These are phyloP conservation scores for Vannuccia rotundouncinata DNA, from an alignment of 2,888 invertebrate species.

Conservation along the genomic window DNA sequence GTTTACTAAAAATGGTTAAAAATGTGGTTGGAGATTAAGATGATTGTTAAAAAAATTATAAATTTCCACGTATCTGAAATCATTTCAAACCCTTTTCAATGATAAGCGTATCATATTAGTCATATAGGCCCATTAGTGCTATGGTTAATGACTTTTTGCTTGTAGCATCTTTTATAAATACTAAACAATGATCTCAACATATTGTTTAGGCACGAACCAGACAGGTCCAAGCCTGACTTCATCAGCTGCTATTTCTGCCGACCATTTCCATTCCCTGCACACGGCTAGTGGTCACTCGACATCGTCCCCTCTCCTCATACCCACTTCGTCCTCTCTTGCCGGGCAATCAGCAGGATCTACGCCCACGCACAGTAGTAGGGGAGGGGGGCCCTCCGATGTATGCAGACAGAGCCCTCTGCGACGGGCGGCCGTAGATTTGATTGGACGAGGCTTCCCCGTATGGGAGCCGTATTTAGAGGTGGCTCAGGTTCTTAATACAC, in stretches of 20 bases:
- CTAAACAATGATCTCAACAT: too few relatives aligned
- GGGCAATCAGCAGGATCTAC: slow-evolving; percentile 65
- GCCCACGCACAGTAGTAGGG: slow-evolving; percentile 71
- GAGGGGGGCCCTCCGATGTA: neutral
- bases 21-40: too few relatives aligned
- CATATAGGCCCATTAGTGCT: too few relatives aligned
- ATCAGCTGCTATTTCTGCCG: neutral
- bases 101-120: too few relatives aligned
- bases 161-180: too few relatives aligned
- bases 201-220: too few relatives aligned
- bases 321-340: neutral
- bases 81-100: too few relatives aligned
- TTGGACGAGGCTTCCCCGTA: slow-evolving; percentile 92
- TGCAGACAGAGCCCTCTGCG: slow-evolving; percentile 55
- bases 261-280: neutral
- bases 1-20: too few relatives aligned
- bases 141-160: too few relatives aligned
- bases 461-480: slow-evolving; percentile 97
- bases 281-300: neutral
- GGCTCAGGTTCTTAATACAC: slow-evolving; percentile 4
- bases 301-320: neutral
- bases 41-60: too few relatives aligned
- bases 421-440: slow-evolving; percentile 88
- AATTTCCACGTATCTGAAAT: too few relatives aligned
- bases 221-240: neutral